Conservation (phyloP, 2,888 invertebrate genomes). For the Steromphala cineraria region DNA sequence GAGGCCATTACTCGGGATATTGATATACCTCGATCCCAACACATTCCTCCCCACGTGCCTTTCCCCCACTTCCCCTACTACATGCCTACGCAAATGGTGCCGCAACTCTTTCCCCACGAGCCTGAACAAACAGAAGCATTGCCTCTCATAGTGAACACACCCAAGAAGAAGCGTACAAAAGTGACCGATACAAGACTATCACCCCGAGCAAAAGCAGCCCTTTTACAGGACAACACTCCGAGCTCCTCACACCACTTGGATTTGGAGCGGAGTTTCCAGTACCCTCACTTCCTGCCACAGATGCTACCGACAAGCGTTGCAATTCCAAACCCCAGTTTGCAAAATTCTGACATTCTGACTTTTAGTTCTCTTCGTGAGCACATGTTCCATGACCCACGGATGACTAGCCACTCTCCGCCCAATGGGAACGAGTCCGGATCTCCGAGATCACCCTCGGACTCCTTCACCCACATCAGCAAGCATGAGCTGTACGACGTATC, state of each 20-base stretch:
- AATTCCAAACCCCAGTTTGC: constrained; percentile 95
- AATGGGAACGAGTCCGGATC: constrained; percentile 55
- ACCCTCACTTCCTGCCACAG: constrained; percentile 89
- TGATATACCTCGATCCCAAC: constrained; percentile 60
- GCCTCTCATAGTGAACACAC: constrained; percentile 91
- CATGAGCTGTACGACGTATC: constrained; percentile 51
- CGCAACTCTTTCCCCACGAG: constrained; percentile 60
- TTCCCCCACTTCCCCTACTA: constrained; percentile 81
- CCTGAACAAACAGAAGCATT: constrained; percentile 84
- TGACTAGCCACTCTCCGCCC: constrained; percentile 58
- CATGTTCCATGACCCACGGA: constrained; percentile 38
- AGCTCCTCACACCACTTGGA: constrained; percentile 50
- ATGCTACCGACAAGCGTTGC: constrained; percentile 96
- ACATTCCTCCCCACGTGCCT: constrained; percentile 69
- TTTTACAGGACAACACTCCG: constrained; percentile 64
- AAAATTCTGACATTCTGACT: constrained; percentile 76
- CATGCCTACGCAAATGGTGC: constrained; percentile 66
- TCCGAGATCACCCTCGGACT: constrained; percentile 59
- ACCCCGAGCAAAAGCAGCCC: constrained; percentile 63
- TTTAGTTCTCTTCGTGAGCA: constrained; percentile 78
- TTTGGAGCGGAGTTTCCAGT: constrained; percentile 61
- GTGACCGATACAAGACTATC: constrained; percentile 80
- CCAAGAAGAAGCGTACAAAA: constrained; percentile 98
- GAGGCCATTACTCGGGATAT: constrained; percentile 56
- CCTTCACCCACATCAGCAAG: constrained; percentile 49